Evolutionary conservation across 1,140 invertebrate species (phyloP).

Genomic region (Pseudomyrmex flavicornis): DNA sequence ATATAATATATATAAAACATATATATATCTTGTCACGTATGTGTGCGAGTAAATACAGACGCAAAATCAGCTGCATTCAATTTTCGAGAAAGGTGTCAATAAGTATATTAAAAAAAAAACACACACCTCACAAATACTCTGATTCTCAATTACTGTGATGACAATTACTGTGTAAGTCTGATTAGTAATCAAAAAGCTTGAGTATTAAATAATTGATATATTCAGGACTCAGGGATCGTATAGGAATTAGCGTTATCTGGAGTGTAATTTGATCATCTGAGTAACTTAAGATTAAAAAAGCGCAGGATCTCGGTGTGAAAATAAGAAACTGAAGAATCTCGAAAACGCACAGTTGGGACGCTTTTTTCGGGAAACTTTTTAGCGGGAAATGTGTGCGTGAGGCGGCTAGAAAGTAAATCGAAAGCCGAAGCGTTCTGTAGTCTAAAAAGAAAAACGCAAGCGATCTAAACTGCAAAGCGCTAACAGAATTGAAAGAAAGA

Average conservation of each 20-base stretch:
- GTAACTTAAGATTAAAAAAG: slow-evolving; percentile 28
- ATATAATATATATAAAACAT: slow-evolving; percentile 51
- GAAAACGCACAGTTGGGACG: not conserved
- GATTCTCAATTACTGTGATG: not conserved
- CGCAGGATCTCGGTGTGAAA: not conserved
- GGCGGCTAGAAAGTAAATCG: slow-evolving; percentile 16
- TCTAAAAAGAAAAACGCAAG: slow-evolving; percentile 12
- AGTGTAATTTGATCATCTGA: not conserved
- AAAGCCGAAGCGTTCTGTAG: slow-evolving; percentile 19
- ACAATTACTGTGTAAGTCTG: not conserved
- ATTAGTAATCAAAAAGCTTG: not conserved
- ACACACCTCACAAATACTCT: not conserved
- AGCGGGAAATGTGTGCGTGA: slow-evolving; percentile 26
- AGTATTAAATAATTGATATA: slow-evolving; percentile 22
- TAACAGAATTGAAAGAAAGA: slow-evolving; percentile 12
- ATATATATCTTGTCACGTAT: slow-evolving; percentile 49
- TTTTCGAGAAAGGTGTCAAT: slow-evolving; percentile 22
- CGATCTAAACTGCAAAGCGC: slow-evolving; percentile 39
- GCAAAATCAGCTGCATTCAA: slow-evolving; percentile 52
- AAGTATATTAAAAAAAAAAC: not conserved
- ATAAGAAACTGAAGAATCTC: slow-evolving; percentile 3
- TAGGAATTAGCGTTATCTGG: not conserved
- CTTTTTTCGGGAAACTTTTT: slow-evolving; percentile 24
- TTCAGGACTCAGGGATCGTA: not conserved
- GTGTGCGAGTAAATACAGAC: slow-evolving; percentile 29